phyloP scores from a whole-genome alignment of 2,888 invertebrate species.

The Blera fallax region DNA sequence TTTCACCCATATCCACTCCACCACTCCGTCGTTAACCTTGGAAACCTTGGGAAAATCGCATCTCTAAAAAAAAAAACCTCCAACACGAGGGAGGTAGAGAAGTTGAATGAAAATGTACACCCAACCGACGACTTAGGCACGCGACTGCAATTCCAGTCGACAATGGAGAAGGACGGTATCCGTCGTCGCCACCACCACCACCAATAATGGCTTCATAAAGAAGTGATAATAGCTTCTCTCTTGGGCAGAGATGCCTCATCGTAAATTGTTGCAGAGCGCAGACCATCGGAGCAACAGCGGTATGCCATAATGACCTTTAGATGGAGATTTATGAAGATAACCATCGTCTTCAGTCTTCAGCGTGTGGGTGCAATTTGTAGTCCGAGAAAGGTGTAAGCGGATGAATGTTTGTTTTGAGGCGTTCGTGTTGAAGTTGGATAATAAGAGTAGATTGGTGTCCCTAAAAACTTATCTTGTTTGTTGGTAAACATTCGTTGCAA shows the following conservation, averaged over 20 bases:
- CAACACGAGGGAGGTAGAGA: background rate
- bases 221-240: slow-evolving; percentile 36
- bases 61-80: background rate
- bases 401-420: slow-evolving; percentile 13
- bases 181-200: background rate
- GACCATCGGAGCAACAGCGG: slow-evolving; percentile 21
- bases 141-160: slow-evolving; percentile 40
- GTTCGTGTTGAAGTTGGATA: slow-evolving; percentile 1
- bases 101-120: slow-evolving; percentile 27
- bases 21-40: background rate
- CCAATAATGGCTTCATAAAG: slow-evolving; percentile 35
- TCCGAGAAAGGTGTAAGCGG: slow-evolving; percentile 12
- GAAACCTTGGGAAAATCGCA: slow-evolving; percentile 39
- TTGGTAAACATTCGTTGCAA: background rate
- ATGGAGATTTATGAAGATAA: slow-evolving; percentile 44
- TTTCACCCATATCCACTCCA: background rate
- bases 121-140: slow-evolving; percentile 32
- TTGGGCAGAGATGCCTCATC: slow-evolving; percentile 13
- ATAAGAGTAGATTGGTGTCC: background rate
- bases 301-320: slow-evolving; percentile 62
- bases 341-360: slow-evolving; percentile 9
- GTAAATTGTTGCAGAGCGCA: slow-evolving; percentile 28
- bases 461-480: background rate
- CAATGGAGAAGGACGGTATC: background rate
- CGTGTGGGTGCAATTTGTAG: slow-evolving; percentile 53